These are phyloP conservation scores for Tyto alba DNA, from an alignment of 2,113 vertebrate genomes.

Conservation along the genomic window DNA sequence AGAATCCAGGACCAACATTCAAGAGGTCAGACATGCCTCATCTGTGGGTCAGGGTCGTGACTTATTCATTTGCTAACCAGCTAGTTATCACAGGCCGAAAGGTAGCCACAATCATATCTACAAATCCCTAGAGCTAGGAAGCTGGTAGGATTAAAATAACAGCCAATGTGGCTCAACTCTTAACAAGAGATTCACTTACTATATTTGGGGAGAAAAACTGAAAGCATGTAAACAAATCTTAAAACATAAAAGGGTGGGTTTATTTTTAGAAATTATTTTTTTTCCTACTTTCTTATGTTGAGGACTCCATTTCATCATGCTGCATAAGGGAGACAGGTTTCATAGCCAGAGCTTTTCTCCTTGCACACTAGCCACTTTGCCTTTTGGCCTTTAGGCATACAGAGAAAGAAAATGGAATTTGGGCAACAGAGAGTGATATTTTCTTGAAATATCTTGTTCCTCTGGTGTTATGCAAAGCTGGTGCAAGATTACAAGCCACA, in stretches of 20 bases:
- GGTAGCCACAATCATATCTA: not conserved
- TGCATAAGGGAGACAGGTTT: not conserved
- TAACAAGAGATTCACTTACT: not conserved
- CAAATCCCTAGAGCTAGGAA: not conserved
- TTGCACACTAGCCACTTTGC: not conserved
- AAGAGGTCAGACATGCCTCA: not conserved
- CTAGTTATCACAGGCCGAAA: not conserved
- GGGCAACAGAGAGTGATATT: not conserved
- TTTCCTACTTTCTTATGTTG: accelerated
- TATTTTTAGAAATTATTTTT: not conserved
- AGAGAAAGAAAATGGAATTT: not conserved
- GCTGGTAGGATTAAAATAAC: not conserved
- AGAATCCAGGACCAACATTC: not conserved
- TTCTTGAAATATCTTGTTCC: not conserved
- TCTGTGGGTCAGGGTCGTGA: accelerated
- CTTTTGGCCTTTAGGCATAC: not conserved
- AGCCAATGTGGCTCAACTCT: not conserved
- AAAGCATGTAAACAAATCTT: not conserved
- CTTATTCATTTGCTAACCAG: accelerated
- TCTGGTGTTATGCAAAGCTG: not conserved
- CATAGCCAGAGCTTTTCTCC: not conserved
- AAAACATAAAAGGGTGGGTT: accelerated
- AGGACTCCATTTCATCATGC: not conserved
- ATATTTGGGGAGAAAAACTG: accelerated
- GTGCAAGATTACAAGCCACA: not conserved